A percentile compares a stretch with the other conserved stretches of the same genome.
These are phyloP conservation scores for Tigriopus californicus DNA, from an alignment of 2,888 invertebrate genomes.

Conservation along the genomic window DNA sequence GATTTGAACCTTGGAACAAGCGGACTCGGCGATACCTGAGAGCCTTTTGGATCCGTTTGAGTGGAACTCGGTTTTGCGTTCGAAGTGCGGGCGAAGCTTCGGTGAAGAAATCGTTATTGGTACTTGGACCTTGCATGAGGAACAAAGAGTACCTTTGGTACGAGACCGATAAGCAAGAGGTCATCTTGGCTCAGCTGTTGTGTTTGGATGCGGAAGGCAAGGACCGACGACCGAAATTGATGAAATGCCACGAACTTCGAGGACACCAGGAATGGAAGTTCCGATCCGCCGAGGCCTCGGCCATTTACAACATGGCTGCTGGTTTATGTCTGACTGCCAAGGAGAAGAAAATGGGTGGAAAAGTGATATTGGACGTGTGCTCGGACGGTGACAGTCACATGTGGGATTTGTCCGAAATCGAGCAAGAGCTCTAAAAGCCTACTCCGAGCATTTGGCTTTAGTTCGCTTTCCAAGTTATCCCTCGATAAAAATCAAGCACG, in stretches of 20 bases:
- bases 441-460: too few species aligned
- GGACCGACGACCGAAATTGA: constrained; percentile 42
- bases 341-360: not conserved
- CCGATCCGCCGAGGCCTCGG: constrained; percentile 29
- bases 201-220: constrained; percentile 56
- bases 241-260: constrained; percentile 81
- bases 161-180: constrained; percentile 43
- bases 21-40: constrained; percentile 30
- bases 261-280: constrained; percentile 83
- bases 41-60: constrained; percentile 14
- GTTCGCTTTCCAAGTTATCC: too few species aligned
- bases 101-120: constrained; percentile 52
- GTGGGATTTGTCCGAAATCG: not conserved
- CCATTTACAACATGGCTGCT: constrained; percentile 66
- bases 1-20: constrained; percentile 64
- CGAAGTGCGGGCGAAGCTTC: constrained; percentile 26
- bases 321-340: constrained; percentile 50
- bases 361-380: constrained; percentile 7
- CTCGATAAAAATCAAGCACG: too few species aligned
- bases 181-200: constrained; percentile 59
- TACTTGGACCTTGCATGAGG: constrained; percentile 45
- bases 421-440: too few species aligned
- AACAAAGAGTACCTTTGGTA: constrained; percentile 25
- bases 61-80: constrained; percentile 10
- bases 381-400: constrained; percentile 1